Conservation (phyloP, 2,113 vertebrate species). For the Solea senegalensis region DNA sequence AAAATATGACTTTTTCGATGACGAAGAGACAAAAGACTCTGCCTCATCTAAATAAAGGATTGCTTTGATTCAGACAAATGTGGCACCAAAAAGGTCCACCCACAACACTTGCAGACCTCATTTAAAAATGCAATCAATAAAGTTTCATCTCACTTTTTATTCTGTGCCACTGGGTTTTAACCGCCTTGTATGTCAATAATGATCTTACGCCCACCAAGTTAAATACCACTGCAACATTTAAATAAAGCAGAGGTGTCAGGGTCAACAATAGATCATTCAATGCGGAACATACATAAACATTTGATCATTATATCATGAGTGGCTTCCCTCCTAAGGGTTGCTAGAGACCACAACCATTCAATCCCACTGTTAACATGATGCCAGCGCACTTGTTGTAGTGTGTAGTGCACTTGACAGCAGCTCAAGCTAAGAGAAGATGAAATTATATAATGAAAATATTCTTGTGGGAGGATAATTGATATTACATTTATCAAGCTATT, state of each 20-base stretch:
- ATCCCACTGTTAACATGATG: neutral
- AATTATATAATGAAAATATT: conserved; percentile 23
- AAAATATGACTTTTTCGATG: conserved; percentile 37
- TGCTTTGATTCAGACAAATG: conserved; percentile 32
- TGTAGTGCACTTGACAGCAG: neutral
- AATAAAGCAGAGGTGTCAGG: neutral
- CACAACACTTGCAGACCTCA: conserved; percentile 11
- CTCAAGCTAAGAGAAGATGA: conserved; percentile 22
- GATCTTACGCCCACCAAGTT: neutral
- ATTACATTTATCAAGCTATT: conserved; percentile 16
- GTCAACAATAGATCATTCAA: conserved; percentile 15
- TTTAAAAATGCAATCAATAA: conserved; percentile 15
- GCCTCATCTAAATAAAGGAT: conserved; percentile 29
- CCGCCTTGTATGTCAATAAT: conserved; percentile 8
- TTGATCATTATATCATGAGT: neutral
- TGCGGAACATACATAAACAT: neutral
- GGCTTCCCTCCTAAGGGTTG: neutral
- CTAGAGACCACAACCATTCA: conserved; percentile 14
- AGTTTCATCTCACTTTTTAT: neutral
- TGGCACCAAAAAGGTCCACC: neutral
- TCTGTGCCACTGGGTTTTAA: conserved; percentile 6
- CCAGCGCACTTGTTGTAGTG: too few species aligned
- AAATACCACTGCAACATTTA: conserved; percentile 14
- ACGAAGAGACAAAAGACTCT: conserved; percentile 34
- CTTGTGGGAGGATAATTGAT: conserved; percentile 24